Evolutionary conservation across 1,140 invertebrate genomes (phyloP).

Genomic region (Trichonephila inaurata): DNA sequence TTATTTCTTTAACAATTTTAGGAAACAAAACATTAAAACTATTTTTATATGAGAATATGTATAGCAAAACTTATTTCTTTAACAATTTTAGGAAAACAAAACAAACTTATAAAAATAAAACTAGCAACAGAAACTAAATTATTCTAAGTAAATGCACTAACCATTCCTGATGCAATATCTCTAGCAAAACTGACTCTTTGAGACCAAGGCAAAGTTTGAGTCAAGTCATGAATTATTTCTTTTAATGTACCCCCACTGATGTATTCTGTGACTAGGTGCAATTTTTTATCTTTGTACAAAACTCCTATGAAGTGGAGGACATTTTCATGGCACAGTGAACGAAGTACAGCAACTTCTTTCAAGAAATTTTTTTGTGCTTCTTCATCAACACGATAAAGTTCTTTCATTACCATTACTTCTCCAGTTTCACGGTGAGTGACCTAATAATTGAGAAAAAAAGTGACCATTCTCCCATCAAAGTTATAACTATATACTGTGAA

Average conservation of each 20-base stretch:
- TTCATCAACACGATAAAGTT: constrained; percentile 95
- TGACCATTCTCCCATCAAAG: no score
- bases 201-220: constrained; percentile 89
- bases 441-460: constrained; percentile 83
- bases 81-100: no score
- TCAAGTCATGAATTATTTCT: constrained; percentile 88
- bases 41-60: no score
- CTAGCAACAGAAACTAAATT: no score
- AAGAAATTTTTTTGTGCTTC: constrained; percentile 96
- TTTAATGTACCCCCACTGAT: constrained; percentile 94
- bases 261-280: constrained; percentile 95
- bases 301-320: constrained; percentile 96
- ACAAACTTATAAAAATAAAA: no score
- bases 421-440: constrained; percentile 92
- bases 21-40: no score
- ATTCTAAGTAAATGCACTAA: constrained; percentile 39
- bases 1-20: no score
- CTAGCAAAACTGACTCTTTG: constrained; percentile 91
- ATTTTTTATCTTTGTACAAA: constrained; percentile 93
- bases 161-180: constrained; percentile 95
- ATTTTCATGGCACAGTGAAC: constrained; percentile 93
- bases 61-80: no score
- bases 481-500: no score
- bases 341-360: constrained; percentile 94
- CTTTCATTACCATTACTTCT: constrained; percentile 97